Evolutionary conservation across 2,888 invertebrate genomes (phyloP), one percentile per base, ranked within the genome.

Genomic region (Punctoribates punctum): DNA sequence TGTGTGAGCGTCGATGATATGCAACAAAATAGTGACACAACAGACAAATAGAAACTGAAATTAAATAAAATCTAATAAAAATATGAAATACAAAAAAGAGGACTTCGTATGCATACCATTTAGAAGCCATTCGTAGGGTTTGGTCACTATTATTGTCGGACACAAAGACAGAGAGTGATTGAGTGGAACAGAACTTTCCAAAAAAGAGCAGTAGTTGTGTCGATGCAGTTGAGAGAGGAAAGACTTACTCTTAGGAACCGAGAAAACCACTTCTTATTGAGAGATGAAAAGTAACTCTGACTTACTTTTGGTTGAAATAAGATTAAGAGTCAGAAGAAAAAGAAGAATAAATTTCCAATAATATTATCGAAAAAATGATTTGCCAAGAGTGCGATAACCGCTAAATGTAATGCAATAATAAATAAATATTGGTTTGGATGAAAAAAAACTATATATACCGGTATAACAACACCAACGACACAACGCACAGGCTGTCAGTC

Each of bases 231-330:
- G 11, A 23, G 27, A 25, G 60, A 60, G 60, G 13, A 20, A n/a
- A 38, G 29, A 67, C 65, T 34, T 5, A 34, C 65, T 11, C 27
- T 27, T n/a, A 20, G 5, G 65, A 67, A 38, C n/a, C 34, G 13
- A 29, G 4, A 38, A 38, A 38, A 67, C 34, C 6, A 17, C 38
- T 67, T 38, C 27, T 67, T 6, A 13, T 25, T 62, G 25, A 62
- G 25, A 9, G 62, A 67, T 67, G 34, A 29, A 67, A 67, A 67
- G 65, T 67, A 67, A 67, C 65, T 67, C n/a, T 67, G 65, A 67
- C 65, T 67, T 67, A 67, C 65, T 67, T 67, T 67, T 67, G 2
- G 11, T 6, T 20, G 27, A 67, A 13, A 29, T 34, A 29, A 17
- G 27, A 67, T 27, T 67, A 34, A 60, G 27, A 54, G 20, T 54